phyloP scores from a whole-genome alignment of 2,113 vertebrate genomes.

The Antigone vipio region DNA sequence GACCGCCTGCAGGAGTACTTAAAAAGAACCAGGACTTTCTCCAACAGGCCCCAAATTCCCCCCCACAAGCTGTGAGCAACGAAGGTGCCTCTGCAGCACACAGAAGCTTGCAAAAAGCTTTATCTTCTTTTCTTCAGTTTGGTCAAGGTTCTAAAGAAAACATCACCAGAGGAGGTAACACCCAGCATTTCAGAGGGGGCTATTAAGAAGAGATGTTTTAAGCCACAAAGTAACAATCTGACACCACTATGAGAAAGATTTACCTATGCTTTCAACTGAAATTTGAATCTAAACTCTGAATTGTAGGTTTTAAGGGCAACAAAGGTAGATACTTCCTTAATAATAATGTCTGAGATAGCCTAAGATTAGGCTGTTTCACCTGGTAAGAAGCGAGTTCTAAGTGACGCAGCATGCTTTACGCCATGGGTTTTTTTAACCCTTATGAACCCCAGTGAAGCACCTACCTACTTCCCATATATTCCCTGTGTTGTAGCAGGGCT shows the following conservation, averaged over 20 bases:
- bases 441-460: background rate
- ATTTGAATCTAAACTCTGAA: background rate
- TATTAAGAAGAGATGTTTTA: no score
- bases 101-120: background rate
- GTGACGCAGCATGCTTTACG: no score
- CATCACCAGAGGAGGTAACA: rapidly evolving
- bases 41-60: background rate
- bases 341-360: rapidly evolving
- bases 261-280: background rate
- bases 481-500: conserved; percentile 81
- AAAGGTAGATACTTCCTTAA: background rate
- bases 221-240: background rate
- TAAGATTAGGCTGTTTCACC: no score
- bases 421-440: rapidly evolving
- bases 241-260: background rate
- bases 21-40: rapidly evolving
- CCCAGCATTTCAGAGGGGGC: background rate
- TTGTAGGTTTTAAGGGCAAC: no score
- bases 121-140: no score
- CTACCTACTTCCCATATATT: conserved; percentile 87
- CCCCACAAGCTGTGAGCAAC: rapidly evolving
- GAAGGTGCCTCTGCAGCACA: background rate
- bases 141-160: background rate
- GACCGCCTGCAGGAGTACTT: background rate
- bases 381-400: rapidly evolving